Conservation (phyloP, 37 sponge, comb jelly and placozoan genomes). For the Halichondria panicea region DNA sequence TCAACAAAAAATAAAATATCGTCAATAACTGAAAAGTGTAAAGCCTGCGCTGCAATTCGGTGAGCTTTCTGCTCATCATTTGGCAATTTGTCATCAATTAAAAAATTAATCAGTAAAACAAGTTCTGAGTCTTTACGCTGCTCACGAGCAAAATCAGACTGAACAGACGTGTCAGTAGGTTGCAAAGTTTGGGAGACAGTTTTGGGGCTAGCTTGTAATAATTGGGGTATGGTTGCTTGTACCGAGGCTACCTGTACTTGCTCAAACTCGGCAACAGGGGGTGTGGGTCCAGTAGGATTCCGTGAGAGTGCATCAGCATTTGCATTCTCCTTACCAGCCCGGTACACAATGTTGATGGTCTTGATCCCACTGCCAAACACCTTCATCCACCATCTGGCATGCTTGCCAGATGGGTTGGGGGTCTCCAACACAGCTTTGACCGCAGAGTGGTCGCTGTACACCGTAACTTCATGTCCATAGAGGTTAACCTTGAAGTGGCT, state of each 20-base stretch:
- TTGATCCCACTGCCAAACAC: constrained; percentile 49
- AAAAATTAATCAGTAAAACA: constrained; percentile 13
- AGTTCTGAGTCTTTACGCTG: constrained; percentile 56
- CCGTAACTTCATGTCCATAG: constrained; percentile 46
- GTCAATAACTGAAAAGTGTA: constrained; percentile 27
- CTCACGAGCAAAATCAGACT: constrained; percentile 6
- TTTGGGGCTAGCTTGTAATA: not conserved
- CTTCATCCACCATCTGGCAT: constrained; percentile 69
- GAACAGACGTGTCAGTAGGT: not conserved
- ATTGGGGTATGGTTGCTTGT: too few relatives aligned
- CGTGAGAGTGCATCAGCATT: too few relatives aligned
- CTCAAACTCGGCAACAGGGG: too few relatives aligned
- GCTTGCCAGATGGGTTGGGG: constrained; percentile 56
- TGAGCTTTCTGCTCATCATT: constrained; percentile 3
- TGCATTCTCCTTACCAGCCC: constrained; percentile 6
- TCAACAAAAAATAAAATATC: constrained; percentile 49
- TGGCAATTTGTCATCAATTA: constrained; percentile 40
- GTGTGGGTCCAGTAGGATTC: too few relatives aligned
- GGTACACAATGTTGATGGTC: constrained; percentile 28
- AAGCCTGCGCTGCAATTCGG: constrained; percentile 24
- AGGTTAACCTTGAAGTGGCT: constrained; percentile 46
- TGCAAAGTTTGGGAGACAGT: too few relatives aligned
- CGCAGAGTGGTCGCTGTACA: constrained; percentile 68
- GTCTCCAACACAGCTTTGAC: constrained; percentile 67
- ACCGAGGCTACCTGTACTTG: too few relatives aligned